A percentile compares a stretch with the other conserved stretches of the same genome.
Evolutionary conservation across 1,140 invertebrate genomes (phyloP).

Genomic region (Xylocopa sonorina): DNA sequence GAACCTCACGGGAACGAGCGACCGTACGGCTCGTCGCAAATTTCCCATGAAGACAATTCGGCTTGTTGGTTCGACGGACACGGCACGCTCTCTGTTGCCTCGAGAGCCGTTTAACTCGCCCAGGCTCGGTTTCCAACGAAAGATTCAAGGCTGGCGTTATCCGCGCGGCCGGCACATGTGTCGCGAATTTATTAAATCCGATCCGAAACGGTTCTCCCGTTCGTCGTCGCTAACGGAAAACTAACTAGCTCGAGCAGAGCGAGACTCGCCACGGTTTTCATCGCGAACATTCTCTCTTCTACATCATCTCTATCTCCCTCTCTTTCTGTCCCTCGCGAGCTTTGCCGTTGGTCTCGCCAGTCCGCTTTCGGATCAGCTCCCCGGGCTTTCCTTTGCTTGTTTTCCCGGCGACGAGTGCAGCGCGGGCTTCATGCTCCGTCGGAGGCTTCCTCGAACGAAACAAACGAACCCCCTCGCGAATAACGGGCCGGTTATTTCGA

Average conservation of each 20-base stretch:
- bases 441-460: neutral
- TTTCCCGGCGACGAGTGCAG: neutral
- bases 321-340: too few species aligned
- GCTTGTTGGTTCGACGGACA: neutral
- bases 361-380: neutral
- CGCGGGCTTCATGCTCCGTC: neutral
- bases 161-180: neutral
- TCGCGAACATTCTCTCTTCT: neutral
- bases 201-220: neutral
- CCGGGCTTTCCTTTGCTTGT: neutral
- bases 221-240: neutral
- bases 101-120: too few species aligned
- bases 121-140: neutral
- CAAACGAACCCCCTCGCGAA: neutral
- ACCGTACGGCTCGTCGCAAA: conserved; percentile 30
- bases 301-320: too few species aligned
- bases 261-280: neutral
- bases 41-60: conserved; percentile 45
- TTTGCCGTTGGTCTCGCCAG: neutral
- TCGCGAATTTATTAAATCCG: conserved; percentile 34
- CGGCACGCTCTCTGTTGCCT: neutral
- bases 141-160: conserved; percentile 44
- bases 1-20: neutral
- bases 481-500: neutral
- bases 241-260: neutral